Base-by-base conservation (phyloP, 2,888 invertebrate species). In the Neoaliturus tenellus region DNA sequence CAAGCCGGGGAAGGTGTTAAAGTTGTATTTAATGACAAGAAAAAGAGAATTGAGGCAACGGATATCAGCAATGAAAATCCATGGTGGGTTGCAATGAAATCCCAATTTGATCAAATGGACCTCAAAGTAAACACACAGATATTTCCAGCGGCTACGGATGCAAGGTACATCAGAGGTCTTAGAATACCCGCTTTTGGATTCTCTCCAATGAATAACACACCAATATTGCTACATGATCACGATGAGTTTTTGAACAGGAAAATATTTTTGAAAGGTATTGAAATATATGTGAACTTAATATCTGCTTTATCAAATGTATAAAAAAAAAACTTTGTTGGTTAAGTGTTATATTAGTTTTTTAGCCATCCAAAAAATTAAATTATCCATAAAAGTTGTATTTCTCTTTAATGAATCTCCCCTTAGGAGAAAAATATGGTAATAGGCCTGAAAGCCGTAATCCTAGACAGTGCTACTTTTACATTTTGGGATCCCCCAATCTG, bases 141-240 rank as follows among this genome's bases (percentile, higher is more conserved):
- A 80, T 98, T 98, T 89, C 96, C 97, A 0, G 98, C 97, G 0
- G 97, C 96, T 44, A 98, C 98, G 0, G 98, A 99, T 89, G 96
- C 96, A 88, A 93, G 98, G 86, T 98, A 94, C 89, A 91, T 98
- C 20, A 93, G 98, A 88, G 91, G 92, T 88, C 93, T 93, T 90
- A 97, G 96, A 17, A 92, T 96, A 81, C 96, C 96, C 0, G 97
- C 97, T 0, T 91, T 98, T 85, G 97, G 98, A 23, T 98, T 99
- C 91, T 97, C 97, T 0, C 98, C 98, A 0, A 96, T 98, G 92
- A 95, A 95, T 88, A 93, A 95, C 88, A 98, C 97, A 0, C 95
- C 94, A 0, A 93, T 97, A 0, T 92, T 96, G 0, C 92, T 98
- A 0, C 99, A 99, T 89, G 97, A 98, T 90, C 96, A 98, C 89